Percentiles rank a stretch among this genome's conserved stretches.
Conservation (phyloP, 1,140 invertebrate genomes). For the Coptotermes formosanus region DNA sequence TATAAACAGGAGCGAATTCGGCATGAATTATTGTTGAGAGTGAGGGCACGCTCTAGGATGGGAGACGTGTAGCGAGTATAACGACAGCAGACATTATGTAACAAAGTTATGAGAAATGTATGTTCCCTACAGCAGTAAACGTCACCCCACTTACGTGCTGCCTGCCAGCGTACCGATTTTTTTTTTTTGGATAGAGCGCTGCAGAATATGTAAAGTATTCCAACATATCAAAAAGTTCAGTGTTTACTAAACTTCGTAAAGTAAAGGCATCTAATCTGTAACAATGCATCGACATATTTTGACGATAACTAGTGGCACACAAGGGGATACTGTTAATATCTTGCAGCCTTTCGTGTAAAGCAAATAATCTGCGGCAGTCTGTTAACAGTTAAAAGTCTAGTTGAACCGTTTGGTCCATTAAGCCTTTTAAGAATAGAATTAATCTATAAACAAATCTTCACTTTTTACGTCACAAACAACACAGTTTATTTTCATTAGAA, state of each 20-base stretch:
- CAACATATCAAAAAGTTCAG: neutral
- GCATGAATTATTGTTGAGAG: constrained; percentile 16
- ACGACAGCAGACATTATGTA: neutral
- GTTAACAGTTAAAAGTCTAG: too few relatives aligned
- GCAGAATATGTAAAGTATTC: neutral
- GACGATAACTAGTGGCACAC: too few relatives aligned
- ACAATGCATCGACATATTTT: too few relatives aligned
- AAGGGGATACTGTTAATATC: too few relatives aligned
- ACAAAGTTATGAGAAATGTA: constrained; percentile 17
- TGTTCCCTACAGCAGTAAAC: constrained; percentile 1
- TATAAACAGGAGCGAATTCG: constrained; percentile 6
- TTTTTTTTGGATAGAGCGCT: neutral
- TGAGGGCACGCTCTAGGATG: neutral
- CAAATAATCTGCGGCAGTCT: too few relatives aligned
- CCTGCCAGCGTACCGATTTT: neutral
- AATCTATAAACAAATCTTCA: too few relatives aligned
- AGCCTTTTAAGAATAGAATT: too few relatives aligned
- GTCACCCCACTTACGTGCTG: neutral
- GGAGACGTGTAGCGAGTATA: neutral
- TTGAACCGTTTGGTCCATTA: too few relatives aligned
- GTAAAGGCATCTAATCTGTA: too few relatives aligned
- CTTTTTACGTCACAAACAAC: too few relatives aligned
- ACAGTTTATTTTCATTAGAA: too few relatives aligned
- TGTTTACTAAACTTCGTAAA: neutral
- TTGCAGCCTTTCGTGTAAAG: too few relatives aligned